Evolutionary conservation across 2,797 vertebrate genomes (phyloP).

Genomic region (Neomorphus geoffroyi): DNA sequence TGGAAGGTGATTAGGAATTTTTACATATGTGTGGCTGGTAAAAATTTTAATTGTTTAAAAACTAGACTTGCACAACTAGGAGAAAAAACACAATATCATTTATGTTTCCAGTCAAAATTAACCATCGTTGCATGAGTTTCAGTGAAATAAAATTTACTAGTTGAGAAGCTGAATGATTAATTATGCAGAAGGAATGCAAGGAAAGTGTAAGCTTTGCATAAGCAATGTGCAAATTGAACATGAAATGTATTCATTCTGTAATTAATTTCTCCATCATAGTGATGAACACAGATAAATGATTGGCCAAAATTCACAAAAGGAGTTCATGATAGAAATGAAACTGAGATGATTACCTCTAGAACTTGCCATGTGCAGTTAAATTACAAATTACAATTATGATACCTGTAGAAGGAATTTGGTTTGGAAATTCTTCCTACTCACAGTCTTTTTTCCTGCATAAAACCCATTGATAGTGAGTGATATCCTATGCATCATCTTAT

Average conservation of each 20-base stretch:
- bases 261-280: neutral
- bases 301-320: neutral
- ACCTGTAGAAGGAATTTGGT: neutral
- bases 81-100: neutral
- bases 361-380: neutral
- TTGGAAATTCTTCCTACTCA: neutral
- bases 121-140: neutral
- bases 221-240: neutral
- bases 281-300: neutral
- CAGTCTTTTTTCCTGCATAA: neutral
- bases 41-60: neutral
- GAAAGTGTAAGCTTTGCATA: neutral
- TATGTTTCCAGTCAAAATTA: neutral
- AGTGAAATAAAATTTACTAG: neutral
- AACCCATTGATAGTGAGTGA: neutral
- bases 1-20: neutral
- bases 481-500: neutral
- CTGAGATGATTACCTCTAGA: neutral
- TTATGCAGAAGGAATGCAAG: slow-evolving; percentile 19
- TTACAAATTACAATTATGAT: neutral
- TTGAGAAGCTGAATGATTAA: neutral
- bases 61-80: neutral
- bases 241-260: neutral
- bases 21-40: neutral
- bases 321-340: neutral